A percentile compares a stretch with the other conserved stretches of the same genome.
Conservation (phyloP, 2,113 vertebrate genomes). For the Euleptes europaea region DNA sequence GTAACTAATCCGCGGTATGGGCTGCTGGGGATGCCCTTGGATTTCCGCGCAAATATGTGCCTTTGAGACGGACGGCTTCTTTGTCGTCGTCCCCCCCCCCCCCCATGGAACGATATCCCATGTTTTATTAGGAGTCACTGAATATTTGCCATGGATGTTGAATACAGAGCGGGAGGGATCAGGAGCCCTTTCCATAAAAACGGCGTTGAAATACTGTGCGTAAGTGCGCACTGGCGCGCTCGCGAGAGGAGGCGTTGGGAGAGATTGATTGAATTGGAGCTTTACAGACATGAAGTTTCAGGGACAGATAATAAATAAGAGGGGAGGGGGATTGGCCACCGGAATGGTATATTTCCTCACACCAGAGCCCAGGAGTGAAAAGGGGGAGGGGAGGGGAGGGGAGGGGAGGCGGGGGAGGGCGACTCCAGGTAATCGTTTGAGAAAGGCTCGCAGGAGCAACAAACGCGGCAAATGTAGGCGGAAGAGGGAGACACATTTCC, state of each 20-base stretch:
- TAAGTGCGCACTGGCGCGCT: neutral
- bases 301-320: constrained; percentile 15
- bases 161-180: neutral
- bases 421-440: neutral
- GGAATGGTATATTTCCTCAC: neutral
- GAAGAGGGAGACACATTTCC: neutral
- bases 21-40: neutral
- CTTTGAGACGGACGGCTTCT: neutral
- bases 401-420: neutral
- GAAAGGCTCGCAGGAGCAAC: neutral
- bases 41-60: neutral
- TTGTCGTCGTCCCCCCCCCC: too few relatives aligned
- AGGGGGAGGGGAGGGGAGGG: too few relatives aligned
- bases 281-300: constrained; percentile 26
- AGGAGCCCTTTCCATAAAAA: neutral
- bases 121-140: neutral
- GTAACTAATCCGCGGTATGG: neutral
- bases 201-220: neutral
- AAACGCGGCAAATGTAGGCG: neutral
- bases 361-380: neutral
- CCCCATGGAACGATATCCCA: neutral
- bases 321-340: neutral
- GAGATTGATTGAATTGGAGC: constrained; percentile 2
- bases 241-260: neutral
- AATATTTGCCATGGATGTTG: neutral